Evolutionary conservation across 1,140 invertebrate species (phyloP).

Genomic region (Schlechtendalia chinensis): DNA sequence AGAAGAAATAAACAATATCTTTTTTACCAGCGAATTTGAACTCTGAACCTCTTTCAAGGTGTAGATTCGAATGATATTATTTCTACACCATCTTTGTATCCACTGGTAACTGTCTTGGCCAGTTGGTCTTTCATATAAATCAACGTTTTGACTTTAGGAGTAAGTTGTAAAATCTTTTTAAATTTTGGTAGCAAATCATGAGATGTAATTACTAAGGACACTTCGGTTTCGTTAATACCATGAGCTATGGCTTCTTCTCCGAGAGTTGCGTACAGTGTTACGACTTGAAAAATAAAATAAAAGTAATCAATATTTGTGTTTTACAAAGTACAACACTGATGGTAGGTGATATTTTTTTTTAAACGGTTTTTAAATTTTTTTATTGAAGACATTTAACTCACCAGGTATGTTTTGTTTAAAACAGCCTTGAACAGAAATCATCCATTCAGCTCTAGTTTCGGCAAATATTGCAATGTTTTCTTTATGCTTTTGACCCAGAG

Average conservation of each 20-base stretch:
- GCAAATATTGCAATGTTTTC: conserved; percentile 90
- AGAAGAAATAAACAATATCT: not conserved
- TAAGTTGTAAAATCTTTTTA: conserved; percentile 69
- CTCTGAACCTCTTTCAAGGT: conserved; percentile 56
- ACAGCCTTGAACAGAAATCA: conserved; percentile 89
- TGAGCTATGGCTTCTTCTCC: conserved; percentile 95
- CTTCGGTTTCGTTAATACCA: conserved; percentile 95
- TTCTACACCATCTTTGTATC: conserved; percentile 67
- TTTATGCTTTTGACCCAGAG: conserved; percentile 65
- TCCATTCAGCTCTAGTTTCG: conserved; percentile 96
- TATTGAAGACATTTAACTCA: conserved; percentile 54
- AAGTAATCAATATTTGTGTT: too few relatives aligned
- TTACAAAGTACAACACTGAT: too few relatives aligned
- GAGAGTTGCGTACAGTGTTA: conserved; percentile 94
- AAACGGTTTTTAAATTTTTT: not conserved
- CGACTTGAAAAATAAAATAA: conserved; percentile 66
- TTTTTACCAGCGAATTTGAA: not conserved
- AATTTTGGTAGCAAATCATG: conserved; percentile 88
- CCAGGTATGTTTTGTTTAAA: conserved; percentile 88
- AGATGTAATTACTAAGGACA: conserved; percentile 83
- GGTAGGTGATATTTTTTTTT: too few relatives aligned
- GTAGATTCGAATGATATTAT: conserved; percentile 67
- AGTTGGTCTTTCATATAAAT: conserved; percentile 89
- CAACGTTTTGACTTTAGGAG: conserved; percentile 71
- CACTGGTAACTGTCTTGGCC: conserved; percentile 65